A percentile compares a stretch with the other conserved stretches of the same genome.
phyloP scores from a whole-genome alignment of 2,888 invertebrate genomes.

The Troilus luridus region DNA sequence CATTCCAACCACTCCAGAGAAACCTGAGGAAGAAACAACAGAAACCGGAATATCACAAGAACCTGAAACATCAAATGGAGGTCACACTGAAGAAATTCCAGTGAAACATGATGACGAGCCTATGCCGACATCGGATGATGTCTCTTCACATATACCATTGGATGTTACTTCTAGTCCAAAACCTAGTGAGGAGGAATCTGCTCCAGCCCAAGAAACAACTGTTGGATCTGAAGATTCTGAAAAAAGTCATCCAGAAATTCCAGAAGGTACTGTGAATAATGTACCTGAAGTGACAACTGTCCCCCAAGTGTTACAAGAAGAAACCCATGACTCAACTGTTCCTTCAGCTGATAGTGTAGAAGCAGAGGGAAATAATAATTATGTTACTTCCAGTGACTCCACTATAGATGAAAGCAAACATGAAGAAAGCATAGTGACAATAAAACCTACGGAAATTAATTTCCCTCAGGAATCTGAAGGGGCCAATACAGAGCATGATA shows the following conservation, averaged over 20 bases:
- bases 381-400: constrained; percentile 17
- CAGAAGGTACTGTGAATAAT: background rate
- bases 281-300: constrained; percentile 26
- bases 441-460: background rate
- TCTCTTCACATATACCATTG: background rate
- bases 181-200: constrained; percentile 36
- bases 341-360: constrained; percentile 13
- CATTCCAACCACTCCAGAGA: constrained; percentile 13
- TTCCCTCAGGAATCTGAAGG: background rate
- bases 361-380: background rate
- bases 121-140: background rate
- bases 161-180: background rate
- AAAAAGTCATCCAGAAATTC: constrained; percentile 50
- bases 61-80: constrained; percentile 36
- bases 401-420: constrained; percentile 36
- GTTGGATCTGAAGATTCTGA: constrained; percentile 61
- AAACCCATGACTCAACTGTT: background rate
- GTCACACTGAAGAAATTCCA: constrained; percentile 22
- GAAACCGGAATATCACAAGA: constrained; percentile 48
- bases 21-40: background rate
- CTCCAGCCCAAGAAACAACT: background rate
- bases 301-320: background rate
- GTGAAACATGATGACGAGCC: background rate
- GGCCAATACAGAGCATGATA: background rate
- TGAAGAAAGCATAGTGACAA: constrained; percentile 28